These are phyloP conservation scores for Drosophila longiperda DNA, from an alignment of 2,888 invertebrate genomes.

Conservation along the genomic window DNA sequence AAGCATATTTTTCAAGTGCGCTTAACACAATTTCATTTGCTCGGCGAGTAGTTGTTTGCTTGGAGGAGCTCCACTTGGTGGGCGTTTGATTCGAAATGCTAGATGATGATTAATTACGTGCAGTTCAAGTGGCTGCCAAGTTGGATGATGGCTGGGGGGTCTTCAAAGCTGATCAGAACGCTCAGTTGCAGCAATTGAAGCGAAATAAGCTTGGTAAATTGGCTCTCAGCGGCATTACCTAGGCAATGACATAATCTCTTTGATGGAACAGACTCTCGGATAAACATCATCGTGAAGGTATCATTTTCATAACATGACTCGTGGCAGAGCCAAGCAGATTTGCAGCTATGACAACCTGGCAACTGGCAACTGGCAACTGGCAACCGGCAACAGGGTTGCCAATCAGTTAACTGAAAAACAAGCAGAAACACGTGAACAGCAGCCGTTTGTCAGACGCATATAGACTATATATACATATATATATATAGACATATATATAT, in stretches of 20 bases:
- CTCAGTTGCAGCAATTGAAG: constrained; percentile 44
- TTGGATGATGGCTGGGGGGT: constrained; percentile 39
- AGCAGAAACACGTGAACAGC: constrained; percentile 65
- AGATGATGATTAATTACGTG: constrained; percentile 74
- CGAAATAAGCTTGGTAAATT: constrained; percentile 61
- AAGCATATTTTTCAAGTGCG: constrained; percentile 65
- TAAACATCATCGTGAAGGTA: constrained; percentile 66
- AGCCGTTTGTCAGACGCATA: constrained; percentile 2
- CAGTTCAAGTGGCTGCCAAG: constrained; percentile 44
- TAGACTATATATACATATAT: not conserved
- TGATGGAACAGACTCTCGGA: constrained; percentile 50
- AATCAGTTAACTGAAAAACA: constrained; percentile 62
- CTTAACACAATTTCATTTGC: constrained; percentile 68
- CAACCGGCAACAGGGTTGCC: constrained; percentile 46
- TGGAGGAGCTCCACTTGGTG: constrained; percentile 19
- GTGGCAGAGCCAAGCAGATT: constrained; percentile 31
- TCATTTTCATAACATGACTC: constrained; percentile 51
- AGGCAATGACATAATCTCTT: constrained; percentile 63
- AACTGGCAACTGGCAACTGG: constrained; percentile 2
- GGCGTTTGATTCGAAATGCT: constrained; percentile 59
- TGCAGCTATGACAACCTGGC: constrained; percentile 59
- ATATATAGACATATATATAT: not conserved
- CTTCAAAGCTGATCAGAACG: constrained; percentile 33
- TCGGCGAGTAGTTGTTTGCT: constrained; percentile 38
- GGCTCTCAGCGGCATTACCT: constrained; percentile 52